Base-by-base conservation (phyloP, 2,797 vertebrate species). In the Tapera naevia region DNA sequence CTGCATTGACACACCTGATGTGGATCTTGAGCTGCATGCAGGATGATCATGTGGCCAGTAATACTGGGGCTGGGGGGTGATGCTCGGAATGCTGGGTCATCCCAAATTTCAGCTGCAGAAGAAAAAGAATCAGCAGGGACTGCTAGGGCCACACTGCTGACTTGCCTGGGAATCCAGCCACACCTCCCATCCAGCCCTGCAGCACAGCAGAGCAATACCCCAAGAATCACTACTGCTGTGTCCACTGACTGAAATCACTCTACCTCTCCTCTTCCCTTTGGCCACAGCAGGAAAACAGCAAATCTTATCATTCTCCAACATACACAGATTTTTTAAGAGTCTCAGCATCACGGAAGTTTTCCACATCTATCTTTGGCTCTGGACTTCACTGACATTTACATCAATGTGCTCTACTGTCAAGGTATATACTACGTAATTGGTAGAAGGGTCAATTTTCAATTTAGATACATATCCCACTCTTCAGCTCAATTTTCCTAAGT, bases 341-440 rank as follows among this genome's bases (percentile, higher is more conserved):
- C 56, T 73, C 35, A 33, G 64, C 37, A 64, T 7, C 2, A 5
- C 13, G 70, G 33, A 53, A 75, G n/a, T 24, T 73, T 79, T 70
- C 65, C 12, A 5, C 11, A 24, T 21, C 45, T 75, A 46, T 17
- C 48, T 35, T 25, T 61, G 23, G 13, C 51, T 66, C 58, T 39
- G n/a, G 23, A 9, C 16, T 48, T 62, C 37, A 70, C 24, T 9
- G 48, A 60, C 10, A 37, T 3, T 56, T 45, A 45, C 27, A 80
- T 50, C 27, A 39, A 23, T 6, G 21, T 37, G 9, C 22, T 48
- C 48, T 37, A 30, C 25, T 57, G 30, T 16, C 28, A 62, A 61
- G 11, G 32, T 7, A 24, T 2, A 67, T 1, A 17, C 30, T 10
- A 10, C 0, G 1, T 60, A 35, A 58, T 4, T 37, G 24, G 25